Base-by-base conservation (phyloP, 2,888 invertebrate species). In the Liposcelis brunnea region DNA sequence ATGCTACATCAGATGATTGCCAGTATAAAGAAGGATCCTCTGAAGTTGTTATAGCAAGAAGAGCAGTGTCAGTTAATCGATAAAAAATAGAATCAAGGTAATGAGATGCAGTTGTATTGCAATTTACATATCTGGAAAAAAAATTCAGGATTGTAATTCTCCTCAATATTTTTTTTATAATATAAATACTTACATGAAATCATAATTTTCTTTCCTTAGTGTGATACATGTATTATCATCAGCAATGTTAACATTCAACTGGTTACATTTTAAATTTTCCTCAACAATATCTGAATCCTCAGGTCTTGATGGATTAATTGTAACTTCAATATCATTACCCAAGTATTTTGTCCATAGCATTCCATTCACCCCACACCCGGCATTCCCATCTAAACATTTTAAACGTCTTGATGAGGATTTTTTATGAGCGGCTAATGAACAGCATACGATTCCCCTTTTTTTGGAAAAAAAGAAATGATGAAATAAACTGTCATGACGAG, bases 21-120 rank as follows among this genome's bases (percentile, higher is more conserved):
- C 55, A 55, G 33, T 55, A 54, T 18, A 56, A 42, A 1, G 55
- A 52, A 15, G 55, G 52, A 47, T 58, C 58, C 48, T 58, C 58
- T 34, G 54, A 55, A 2, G 55, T 53, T 1, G 57, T 55, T 15
- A 58, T 49, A 2, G 52, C 55, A n/a, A 58, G 43, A 2, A 58
- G 14, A 14, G 55, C 55, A 47, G 53, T 49, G 21, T 56, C 53
- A 6, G 56, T 52, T 12, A 55, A 48, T 45, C 56, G 55, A 42
- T 53, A 47, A 37, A 57, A 55, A 10, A 52, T 52, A 10, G 55
- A 52, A 47, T 58, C 58, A 36, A 58, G 52, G 48, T 55, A 58
- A 14, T 49, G 49, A 5, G 55, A 53, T 4, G 55, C 53, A 21
- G 51, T 52, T 14, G 52, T 53, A 12, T 53, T 53, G 47, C 56